Evolutionary conservation across 2,888 invertebrate genomes (phyloP), one percentile per base, ranked within the genome.

Genomic region (Galerucella nymphaeae): DNA sequence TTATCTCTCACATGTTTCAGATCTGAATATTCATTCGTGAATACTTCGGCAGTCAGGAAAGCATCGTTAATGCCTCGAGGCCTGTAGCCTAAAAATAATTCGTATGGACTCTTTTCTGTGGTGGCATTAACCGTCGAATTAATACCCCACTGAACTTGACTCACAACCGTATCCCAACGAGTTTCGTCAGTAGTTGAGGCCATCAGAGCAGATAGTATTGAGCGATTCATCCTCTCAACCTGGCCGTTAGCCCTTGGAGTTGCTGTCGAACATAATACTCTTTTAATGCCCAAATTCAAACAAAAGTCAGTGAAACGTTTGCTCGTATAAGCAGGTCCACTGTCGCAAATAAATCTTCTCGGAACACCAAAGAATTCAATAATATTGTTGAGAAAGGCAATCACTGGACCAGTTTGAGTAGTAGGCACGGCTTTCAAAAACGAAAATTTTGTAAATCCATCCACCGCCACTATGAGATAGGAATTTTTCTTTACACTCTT

Each of bases 361-460:
- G 77, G 73, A 41, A 79, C 78, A 13, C 78, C 76, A 62, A 78
- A 79, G 63, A 67, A 55, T 65, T 74, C 75, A 50, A 75, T 66
- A 50, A 76, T 73, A 16, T 72, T 55, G n/a, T 76, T 66, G 9
- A 81, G 67, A 57, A 76, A 78, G 2, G 61, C 59, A 2, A 79
- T 70, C 1, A 79, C 75, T 23, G 75, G 74, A 6, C 13, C 23
- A 9, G 73, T 66, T 64, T 76, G 76, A 2, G 79, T 81, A 30
- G 58, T 75, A 14, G 69, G 62, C 18, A 78, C 76, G 8, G 83
- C 77, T 50, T 75, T 78, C 8, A 82, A 70, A 66, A 82, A 82
- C 2, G 80, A 72, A 78, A 82, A 84, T 74, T 84, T 84, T 11
- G 83, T 84, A 71, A 83, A 84, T 2, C 77, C 80, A 70, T 83